phyloP scores from a whole-genome alignment of 2,113 vertebrate species.

The Podocnemis expansa region DNA sequence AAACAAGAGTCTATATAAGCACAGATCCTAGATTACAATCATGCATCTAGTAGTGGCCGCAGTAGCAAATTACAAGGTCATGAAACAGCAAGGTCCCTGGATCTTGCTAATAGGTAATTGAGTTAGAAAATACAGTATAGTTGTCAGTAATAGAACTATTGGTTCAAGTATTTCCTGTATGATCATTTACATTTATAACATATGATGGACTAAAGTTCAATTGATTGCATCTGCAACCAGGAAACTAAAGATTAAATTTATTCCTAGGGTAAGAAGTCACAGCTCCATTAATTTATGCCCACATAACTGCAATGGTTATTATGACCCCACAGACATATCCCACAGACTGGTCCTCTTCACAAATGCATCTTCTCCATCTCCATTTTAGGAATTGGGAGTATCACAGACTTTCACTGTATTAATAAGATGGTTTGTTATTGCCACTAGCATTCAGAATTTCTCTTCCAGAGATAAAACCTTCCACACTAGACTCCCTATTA shows the following conservation, averaged over 20 bases:
- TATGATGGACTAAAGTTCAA: neutral
- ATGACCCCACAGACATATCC: neutral
- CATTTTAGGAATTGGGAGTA: rapidly evolving
- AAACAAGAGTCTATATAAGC: neutral
- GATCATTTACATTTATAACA: neutral
- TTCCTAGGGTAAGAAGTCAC: no score
- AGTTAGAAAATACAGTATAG: neutral
- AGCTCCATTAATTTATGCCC: no score
- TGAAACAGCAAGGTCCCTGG: neutral
- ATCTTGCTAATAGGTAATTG: neutral
- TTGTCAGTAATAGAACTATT: neutral
- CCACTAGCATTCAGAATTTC: neutral
- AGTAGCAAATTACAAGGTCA: neutral
- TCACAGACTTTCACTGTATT: no score
- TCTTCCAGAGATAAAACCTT: neutral
- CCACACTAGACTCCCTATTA: neutral
- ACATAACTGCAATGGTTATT: no score
- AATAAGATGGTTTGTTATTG: neutral
- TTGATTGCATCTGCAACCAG: neutral
- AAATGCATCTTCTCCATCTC: neutral
- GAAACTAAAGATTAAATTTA: neutral
- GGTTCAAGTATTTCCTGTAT: neutral
- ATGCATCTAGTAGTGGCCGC: neutral
- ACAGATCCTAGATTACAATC: neutral
- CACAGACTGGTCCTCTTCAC: neutral